Base-by-base conservation (phyloP, 2,797 vertebrate species). In the Melanogrammus aeglefinus region DNA sequence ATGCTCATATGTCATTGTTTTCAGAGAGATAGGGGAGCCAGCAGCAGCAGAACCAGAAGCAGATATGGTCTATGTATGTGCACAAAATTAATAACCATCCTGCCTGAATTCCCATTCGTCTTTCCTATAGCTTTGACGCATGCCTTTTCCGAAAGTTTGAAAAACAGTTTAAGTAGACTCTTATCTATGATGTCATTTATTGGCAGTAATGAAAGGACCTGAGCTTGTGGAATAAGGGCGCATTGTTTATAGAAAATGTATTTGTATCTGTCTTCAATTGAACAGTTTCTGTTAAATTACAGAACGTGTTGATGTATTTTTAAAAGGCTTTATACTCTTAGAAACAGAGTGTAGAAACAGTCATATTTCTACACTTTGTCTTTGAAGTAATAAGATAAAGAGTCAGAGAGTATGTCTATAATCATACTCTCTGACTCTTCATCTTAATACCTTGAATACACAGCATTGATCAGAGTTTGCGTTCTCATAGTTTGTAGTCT, bases 141-240 rank as follows among this genome's bases (percentile, higher is more conserved):
- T 70, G 69, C 69, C 24, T 70, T 31, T 24, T 27, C 24, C 24
- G n/a, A 70, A 70, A 13, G 24, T 71, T 3, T 1, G 10, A 71
- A 31, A 71, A 71, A 33, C 27, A 16, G 31, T 13, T 8, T 13
- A 14, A 71, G 57, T 24, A 71, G 69, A 14, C 69, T 29, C 36
- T 44, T 81, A 79, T 75, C 18, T 63, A 76, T 80, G 76, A 79
- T 79, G 76, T 74, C 76, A 70, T 70, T 29, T 24, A 29, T 24
- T 8, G 63, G 27, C 63, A 27, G 21, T n/a, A 69, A 27, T 70
- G 69, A 31, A 31, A 57, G 51, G 21, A 6, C 18, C 51, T 57
- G 51, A n/a, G 21, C 51, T 57, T 57, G 51, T 57, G 51, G 51
- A 57, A 57, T 4, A 51, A 57, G 51, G 21, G 51, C 21, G 1